Evolutionary conservation across 1,140 invertebrate genomes (phyloP), one percentile per base, ranked within the genome.

Genomic region (Pogonomyrmex californicus): DNA sequence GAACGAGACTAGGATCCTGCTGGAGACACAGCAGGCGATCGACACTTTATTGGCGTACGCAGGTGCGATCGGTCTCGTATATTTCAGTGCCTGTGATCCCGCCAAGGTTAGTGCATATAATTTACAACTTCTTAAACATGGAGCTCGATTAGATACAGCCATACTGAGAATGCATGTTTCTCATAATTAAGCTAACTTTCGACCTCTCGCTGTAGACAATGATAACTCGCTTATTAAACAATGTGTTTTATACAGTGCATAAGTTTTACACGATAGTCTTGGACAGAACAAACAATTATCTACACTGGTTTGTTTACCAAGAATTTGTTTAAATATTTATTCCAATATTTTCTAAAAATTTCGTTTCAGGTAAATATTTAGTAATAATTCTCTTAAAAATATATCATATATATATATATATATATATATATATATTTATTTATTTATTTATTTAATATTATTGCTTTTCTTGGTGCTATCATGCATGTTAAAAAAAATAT

Each of bases 21-120:
- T 99, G 85, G 99, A 99, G 95, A 97, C 98, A n/a, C 96, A 97
- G 92, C 98, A 99, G 95, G 98, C 98, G 36, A 97, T 98, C 23
- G 97, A 98, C 91, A 97, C 98, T 2, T 95, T 99, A 23, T 96
- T 99, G 95, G 97, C 98, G 5, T 98, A 99, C 94, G 98, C 98
- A 5, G 96, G 97, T 38, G 97, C 97, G 9, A 96, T 96, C 85
- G 97, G 97, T 60, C 95, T 97, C 36, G 94, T 97, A 73, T 97
- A 97, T 94, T 96, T 97, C 33, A 93, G 92, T 58, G 75, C 63
- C 51, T 76, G 60, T 56, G 92, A 93, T 68, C 76, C 88, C 47
- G 47, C 88, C 56, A 93, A 93, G 92, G 94, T 94, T 79, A 90
- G 89, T 92, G 63, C 70, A 17, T 58, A n/a, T 51, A 49, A 51